phyloP scores from a whole-genome alignment of 2,797 vertebrate genomes.

The Phoebastria nigripes region DNA sequence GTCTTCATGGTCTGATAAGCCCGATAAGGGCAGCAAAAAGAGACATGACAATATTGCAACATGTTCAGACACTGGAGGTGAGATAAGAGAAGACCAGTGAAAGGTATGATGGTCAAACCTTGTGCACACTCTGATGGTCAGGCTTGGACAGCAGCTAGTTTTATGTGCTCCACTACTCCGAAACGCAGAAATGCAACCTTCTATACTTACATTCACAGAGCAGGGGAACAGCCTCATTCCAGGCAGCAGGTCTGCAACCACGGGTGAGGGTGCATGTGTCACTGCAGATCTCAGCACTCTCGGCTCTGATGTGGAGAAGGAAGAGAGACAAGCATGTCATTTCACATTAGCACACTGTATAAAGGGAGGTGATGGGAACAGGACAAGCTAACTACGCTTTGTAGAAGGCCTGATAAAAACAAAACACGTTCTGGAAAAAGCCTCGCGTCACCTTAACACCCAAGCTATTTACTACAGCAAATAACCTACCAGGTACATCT shows the following conservation, averaged over 20 bases:
- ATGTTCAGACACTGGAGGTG: not conserved
- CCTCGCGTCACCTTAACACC: not conserved
- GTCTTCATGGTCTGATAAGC: constrained; percentile 14
- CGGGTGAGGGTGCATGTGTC: not conserved
- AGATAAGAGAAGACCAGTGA: not conserved
- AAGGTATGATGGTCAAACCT: not conserved
- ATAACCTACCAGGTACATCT: not conserved
- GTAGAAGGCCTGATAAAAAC: not conserved
- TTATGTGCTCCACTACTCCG: not conserved
- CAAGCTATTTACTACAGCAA: not conserved
- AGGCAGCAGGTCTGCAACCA: not conserved
- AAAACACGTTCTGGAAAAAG: not conserved
- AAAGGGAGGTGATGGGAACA: not conserved
- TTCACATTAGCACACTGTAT: not conserved
- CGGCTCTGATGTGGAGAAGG: constrained; percentile 1
- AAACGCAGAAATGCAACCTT: not conserved
- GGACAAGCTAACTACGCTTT: not conserved
- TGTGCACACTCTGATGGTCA: not conserved
- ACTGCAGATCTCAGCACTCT: not conserved
- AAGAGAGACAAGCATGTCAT: constrained; percentile 48
- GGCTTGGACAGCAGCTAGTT: not conserved
- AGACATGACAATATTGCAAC: not conserved
- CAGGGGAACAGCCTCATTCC: not conserved
- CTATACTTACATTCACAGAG: not conserved
- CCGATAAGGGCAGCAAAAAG: not conserved